Percentiles rank a stretch among this genome's conserved stretches.
Evolutionary conservation across 2,113 vertebrate species (phyloP).

Genomic region (Alligator sinensis): DNA sequence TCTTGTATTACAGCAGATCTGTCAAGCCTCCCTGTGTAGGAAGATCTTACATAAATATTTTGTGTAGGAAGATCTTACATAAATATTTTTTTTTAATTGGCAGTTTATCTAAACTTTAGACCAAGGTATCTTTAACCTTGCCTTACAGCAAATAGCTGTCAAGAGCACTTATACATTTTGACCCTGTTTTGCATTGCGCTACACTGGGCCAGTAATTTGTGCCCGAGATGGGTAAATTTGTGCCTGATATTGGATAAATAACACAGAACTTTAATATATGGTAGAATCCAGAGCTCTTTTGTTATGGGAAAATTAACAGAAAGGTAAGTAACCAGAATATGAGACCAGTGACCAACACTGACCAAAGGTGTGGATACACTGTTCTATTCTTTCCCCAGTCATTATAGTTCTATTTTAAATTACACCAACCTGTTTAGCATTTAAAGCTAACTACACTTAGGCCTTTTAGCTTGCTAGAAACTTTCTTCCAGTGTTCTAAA

Average conservation of each 20-base stretch:
- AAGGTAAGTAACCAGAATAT: too few species aligned
- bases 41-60: neutral
- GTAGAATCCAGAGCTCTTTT: neutral
- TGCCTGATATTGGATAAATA: neutral
- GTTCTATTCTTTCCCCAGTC: neutral
- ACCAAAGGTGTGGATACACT: neutral
- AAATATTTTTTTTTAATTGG: neutral
- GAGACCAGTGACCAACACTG: neutral
- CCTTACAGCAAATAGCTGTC: neutral
- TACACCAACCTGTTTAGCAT: neutral
- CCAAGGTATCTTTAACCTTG: neutral
- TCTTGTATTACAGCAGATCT: neutral
- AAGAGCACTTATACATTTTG: neutral
- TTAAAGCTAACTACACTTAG: neutral
- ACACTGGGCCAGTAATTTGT: neutral
- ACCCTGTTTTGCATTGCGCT: neutral
- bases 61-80: too few species aligned
- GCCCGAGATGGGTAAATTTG: neutral
- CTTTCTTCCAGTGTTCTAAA: neutral
- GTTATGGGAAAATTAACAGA: neutral
- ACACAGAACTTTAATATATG: neutral
- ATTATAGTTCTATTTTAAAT: neutral
- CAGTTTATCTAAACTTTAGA: neutral
- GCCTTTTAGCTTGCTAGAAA: neutral
- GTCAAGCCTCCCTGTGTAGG: neutral